Conservation (phyloP, 2,113 vertebrate genomes). For the Nothobranchius furzeri region DNA sequence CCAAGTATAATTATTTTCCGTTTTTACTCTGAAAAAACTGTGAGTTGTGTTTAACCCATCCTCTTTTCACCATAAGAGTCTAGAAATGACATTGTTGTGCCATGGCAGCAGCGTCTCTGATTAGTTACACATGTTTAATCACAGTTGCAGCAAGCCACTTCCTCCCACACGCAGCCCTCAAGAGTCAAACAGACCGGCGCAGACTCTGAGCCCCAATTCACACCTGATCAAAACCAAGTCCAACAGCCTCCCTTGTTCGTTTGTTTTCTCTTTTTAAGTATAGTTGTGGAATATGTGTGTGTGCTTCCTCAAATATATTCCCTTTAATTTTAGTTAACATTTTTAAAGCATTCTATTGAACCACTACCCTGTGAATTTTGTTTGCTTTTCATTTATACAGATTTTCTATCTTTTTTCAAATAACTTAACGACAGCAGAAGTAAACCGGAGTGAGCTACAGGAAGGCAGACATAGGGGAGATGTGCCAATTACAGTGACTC, state of each 20-base stretch:
- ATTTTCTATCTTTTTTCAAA: constrained; percentile 1
- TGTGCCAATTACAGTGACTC: constrained; percentile 63
- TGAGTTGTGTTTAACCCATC: constrained; percentile 22
- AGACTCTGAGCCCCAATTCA: constrained; percentile 85
- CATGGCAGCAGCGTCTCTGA: constrained; percentile 89
- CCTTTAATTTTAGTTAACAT: constrained; percentile 16
- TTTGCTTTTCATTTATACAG: background rate
- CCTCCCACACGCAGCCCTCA: constrained; percentile 86
- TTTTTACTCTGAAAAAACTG: constrained; percentile 3
- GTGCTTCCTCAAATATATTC: constrained; percentile 17
- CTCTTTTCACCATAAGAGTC: constrained; percentile 76
- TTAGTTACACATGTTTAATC: constrained; percentile 99
- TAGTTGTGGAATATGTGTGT: background rate
- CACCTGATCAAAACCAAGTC: constrained; percentile 87
- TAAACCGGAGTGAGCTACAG: background rate
- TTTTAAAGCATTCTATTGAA: background rate
- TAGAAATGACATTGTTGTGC: constrained; percentile 92
- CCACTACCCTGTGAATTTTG: background rate
- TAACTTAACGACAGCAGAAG: background rate
- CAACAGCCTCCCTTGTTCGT: constrained; percentile 56
- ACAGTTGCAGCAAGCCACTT: constrained; percentile 93
- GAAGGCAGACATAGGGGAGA: constrained; percentile 48
- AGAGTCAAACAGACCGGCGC: constrained; percentile 82
- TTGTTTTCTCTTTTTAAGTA: constrained; percentile 40
- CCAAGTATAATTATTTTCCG: background rate